phyloP scores from a whole-genome alignment of 2,113 vertebrate species.

The Mustelus asterias region DNA sequence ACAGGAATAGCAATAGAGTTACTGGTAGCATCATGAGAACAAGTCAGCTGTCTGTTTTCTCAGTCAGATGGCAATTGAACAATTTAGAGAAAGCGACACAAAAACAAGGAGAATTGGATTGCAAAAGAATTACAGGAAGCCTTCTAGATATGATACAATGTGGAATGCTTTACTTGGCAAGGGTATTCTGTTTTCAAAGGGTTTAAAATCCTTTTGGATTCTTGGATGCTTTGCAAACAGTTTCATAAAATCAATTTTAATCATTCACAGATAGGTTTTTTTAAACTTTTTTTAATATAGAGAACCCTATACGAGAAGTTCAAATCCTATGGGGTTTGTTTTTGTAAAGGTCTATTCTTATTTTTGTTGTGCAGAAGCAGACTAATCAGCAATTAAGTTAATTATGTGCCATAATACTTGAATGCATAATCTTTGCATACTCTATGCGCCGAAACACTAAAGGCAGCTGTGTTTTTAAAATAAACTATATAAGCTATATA shows the following conservation, averaged over 20 bases:
- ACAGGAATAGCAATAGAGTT: not conserved
- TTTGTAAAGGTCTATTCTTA: slow-evolving; percentile 10
- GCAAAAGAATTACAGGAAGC: not conserved
- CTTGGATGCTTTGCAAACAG: not conserved
- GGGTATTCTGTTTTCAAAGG: not conserved
- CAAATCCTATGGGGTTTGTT: not conserved
- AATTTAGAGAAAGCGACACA: not conserved
- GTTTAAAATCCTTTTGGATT: not conserved
- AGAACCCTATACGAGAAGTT: not conserved
- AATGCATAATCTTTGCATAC: slow-evolving; percentile 3
- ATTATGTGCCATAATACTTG: slow-evolving; percentile 23
- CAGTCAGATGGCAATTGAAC: not conserved
- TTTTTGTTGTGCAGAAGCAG: not conserved
- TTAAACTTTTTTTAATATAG: not conserved
- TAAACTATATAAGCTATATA: slow-evolving; percentile 22
- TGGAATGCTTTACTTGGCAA: not conserved
- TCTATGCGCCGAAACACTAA: slow-evolving; percentile 19
- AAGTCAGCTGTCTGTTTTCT: not conserved
- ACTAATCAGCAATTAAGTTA: not conserved
- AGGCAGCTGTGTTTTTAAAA: slow-evolving; percentile 25
- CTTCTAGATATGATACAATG: not conserved
- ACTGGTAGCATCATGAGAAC: not conserved
- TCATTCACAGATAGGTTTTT: not conserved
- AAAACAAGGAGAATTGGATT: not conserved
- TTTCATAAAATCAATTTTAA: not conserved